phyloP scores from a whole-genome alignment of 2,888 invertebrate genomes.

The Exephanes ischioxanthus region DNA sequence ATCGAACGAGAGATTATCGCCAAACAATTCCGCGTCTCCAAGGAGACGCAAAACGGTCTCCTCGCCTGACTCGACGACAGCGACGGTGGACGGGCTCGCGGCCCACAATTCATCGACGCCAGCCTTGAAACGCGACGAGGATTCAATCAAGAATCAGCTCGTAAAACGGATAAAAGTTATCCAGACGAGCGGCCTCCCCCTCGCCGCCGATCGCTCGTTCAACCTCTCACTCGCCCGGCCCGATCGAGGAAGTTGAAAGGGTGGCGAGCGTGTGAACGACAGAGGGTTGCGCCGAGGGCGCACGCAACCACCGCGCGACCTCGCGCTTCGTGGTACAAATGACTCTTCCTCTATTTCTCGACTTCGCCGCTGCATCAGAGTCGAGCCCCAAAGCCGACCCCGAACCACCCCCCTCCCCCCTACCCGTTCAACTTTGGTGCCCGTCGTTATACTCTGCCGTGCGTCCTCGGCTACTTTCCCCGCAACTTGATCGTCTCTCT shows the following conservation, averaged over 20 bases:
- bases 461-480: slow-evolving; percentile 25
- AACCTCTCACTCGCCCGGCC: slow-evolving; percentile 12
- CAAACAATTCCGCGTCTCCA: slow-evolving; percentile 58
- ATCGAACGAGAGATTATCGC: slow-evolving; percentile 46
- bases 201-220: slow-evolving; percentile 23
- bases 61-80: neutral
- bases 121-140: slow-evolving; percentile 71
- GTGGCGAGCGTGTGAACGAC: slow-evolving; percentile 80
- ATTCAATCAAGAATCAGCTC: slow-evolving; percentile 82
- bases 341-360: slow-evolving; percentile 78
- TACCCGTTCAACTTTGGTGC: neutral
- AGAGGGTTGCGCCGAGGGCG: slow-evolving; percentile 75
- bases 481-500: slow-evolving; percentile 38
- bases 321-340: slow-evolving; percentile 83
- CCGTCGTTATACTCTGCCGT: slow-evolving; percentile 23
- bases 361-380: slow-evolving; percentile 69
- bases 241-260: slow-evolving; percentile 72
- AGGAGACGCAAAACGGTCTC: slow-evolving; percentile 45
- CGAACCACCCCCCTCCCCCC: too few species aligned
- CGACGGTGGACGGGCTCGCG: neutral
- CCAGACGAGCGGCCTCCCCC: slow-evolving; percentile 68
- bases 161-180: slow-evolving; percentile 80
- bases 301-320: slow-evolving; percentile 82
- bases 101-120: slow-evolving; percentile 40
- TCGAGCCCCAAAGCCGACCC: slow-evolving; percentile 26